phyloP scores from a whole-genome alignment of 2,797 vertebrate species.

The Characodon lateralis region DNA sequence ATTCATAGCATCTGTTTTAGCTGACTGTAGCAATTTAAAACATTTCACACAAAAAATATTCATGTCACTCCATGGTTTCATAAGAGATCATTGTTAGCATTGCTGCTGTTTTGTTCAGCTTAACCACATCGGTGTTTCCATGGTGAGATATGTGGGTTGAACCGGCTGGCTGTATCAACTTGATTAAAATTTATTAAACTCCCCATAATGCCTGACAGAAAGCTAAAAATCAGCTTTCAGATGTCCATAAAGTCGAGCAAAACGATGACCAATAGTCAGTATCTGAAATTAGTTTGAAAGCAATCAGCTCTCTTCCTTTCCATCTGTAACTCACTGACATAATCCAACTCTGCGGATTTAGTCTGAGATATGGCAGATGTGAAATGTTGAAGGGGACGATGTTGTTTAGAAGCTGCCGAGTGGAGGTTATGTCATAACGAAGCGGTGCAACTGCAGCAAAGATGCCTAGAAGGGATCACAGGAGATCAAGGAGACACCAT shows the following conservation, averaged over 20 bases:
- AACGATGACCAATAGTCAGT: conserved; percentile 9
- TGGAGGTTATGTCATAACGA: conserved; percentile 70
- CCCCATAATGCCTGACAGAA: conserved; percentile 3
- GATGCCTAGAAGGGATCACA: conserved; percentile 69
- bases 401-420: conserved; percentile 58
- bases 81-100: too few relatives aligned
- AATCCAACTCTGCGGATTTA: conserved; percentile 48
- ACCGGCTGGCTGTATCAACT: background rate
- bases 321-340: conserved; percentile 27
- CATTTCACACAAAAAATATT: too few relatives aligned
- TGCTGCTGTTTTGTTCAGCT: too few relatives aligned
- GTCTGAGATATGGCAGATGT: conserved; percentile 53
- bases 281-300: conserved; percentile 18
- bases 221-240: conserved; percentile 1
- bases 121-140: too few relatives aligned
- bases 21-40: too few relatives aligned
- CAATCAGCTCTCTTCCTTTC: conserved; percentile 23
- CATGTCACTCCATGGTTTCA: too few relatives aligned
- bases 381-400: conserved; percentile 54
- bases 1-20: too few relatives aligned
- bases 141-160: too few relatives aligned
- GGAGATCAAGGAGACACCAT: conserved; percentile 71
- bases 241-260: conserved; percentile 5
- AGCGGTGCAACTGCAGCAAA: conserved; percentile 61
- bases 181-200: conserved; percentile 3